A percentile compares a stretch with the other conserved stretches of the same genome.
These are phyloP conservation scores for Nannospalax galili DNA, from an alignment of 2,113 vertebrate genomes.

Conservation along the genomic window DNA sequence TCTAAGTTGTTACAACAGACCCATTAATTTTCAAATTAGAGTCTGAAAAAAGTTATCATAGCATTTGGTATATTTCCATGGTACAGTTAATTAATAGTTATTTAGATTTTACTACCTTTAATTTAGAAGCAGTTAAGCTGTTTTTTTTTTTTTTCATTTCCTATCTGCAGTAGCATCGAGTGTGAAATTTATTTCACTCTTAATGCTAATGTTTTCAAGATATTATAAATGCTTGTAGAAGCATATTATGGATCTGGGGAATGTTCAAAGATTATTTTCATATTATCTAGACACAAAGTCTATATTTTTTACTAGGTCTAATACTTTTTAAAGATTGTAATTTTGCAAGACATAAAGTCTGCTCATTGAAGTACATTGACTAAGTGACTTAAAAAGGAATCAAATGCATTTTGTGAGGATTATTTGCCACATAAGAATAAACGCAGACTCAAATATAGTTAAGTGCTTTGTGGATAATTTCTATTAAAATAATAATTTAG, in stretches of 20 bases:
- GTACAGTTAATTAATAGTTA: not conserved
- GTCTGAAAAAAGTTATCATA: slow-evolving; percentile 19
- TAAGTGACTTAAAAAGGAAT: not conserved
- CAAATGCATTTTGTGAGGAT: not conserved
- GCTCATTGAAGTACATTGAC: not conserved
- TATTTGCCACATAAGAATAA: not conserved
- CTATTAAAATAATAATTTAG: not conserved
- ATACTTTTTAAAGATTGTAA: not conserved
- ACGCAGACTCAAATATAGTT: not conserved
- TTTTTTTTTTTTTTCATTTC: not conserved
- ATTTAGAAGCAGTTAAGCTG: not conserved
- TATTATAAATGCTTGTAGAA: not conserved
- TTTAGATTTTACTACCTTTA: slow-evolving; percentile 13
- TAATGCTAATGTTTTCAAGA: not conserved
- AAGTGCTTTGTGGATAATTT: not conserved
- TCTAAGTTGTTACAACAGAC: slow-evolving; percentile 18
- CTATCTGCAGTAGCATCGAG: not conserved
- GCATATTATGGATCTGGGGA: not conserved
- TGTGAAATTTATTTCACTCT: not conserved
- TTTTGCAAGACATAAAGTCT: not conserved
- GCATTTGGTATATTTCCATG: not conserved
- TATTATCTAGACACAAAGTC: not conserved
- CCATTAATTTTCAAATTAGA: slow-evolving; percentile 37
- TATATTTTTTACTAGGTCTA: not conserved
- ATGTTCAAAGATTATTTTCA: not conserved